Evolutionary conservation across 2,797 vertebrate species (phyloP).

Genomic region (Pipistrellus pygmaeus): DNA sequence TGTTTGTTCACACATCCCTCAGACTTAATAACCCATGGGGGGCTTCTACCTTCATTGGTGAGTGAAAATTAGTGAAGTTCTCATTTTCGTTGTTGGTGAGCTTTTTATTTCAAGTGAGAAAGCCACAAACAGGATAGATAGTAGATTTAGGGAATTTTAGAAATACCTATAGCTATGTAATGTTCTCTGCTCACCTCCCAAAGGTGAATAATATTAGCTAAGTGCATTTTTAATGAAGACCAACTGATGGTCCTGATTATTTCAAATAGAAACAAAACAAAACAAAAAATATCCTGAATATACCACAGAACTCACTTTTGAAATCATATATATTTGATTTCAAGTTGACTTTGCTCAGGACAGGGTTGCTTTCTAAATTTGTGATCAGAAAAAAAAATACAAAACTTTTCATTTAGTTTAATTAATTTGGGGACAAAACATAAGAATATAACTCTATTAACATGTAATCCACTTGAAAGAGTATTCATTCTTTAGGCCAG

Average conservation of each 20-base stretch:
- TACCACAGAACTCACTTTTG: slow-evolving; percentile 23
- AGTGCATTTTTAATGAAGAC: slow-evolving; percentile 56
- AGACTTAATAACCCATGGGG: slow-evolving; percentile 74
- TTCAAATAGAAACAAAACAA: slow-evolving; percentile 11
- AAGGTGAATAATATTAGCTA: slow-evolving; percentile 46
- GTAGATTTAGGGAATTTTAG: neutral
- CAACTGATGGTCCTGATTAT: neutral
- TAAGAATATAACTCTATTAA: neutral
- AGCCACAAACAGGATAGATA: slow-evolving; percentile 5
- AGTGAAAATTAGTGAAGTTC: slow-evolving; percentile 76
- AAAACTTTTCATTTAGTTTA: slow-evolving; percentile 12
- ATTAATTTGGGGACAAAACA: neutral
- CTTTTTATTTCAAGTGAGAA: slow-evolving; percentile 69
- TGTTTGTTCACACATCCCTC: slow-evolving; percentile 82
- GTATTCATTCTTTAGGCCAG: neutral
- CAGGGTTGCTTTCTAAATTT: slow-evolving; percentile 32
- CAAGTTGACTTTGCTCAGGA: neutral
- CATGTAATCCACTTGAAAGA: neutral
- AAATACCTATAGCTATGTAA: neutral
- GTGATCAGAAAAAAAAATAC: neutral
- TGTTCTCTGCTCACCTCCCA: neutral
- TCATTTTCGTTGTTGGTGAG: slow-evolving; percentile 60
- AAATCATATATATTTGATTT: slow-evolving; percentile 17
- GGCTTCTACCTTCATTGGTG: slow-evolving; percentile 64
- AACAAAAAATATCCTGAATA: neutral